Base-by-base conservation (phyloP, 2,797 vertebrate species). In the Molossus molossus region DNA sequence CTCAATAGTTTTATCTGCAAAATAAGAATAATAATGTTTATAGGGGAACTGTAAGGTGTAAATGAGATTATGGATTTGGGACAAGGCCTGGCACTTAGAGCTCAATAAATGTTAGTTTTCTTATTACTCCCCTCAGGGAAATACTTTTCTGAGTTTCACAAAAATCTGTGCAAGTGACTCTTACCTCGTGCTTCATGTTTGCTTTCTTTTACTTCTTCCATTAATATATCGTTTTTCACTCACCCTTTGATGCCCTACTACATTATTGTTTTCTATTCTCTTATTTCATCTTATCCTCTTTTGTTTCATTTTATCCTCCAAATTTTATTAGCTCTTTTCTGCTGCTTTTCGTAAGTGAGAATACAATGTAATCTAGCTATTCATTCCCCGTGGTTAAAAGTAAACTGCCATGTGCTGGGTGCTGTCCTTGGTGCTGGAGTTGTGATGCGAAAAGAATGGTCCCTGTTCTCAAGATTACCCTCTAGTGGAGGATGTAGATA, bases 401-500 rank as follows among this genome's bases (percentile, higher is more conserved):
- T 1, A 37, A 45, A 29, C 8, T 13, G 9, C 1, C 5, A 0
- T 18, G 20, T 29, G 13, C 25, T 4, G 17, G 87, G 1, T 5
- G 72, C 76, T 96, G 72, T 95, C 91, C 90, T 27, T 95, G 89
- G 91, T 96, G 11, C 91, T 97, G 25, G 23, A 81, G 17, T 23
- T 89, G 18, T 65, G 20, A 29, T 12, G 45, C 50, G 33, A 64
- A 67, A 67, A 1, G n/a, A 15, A 14, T 5, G 13, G 45, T 33
- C 10, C 17, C 62, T 88, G 21, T 72, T 45, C 72, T 79, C 18
- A 70, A 73, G 57, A 45, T 82, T 58, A n/a, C 60, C 48, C 62
- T 90, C 5, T 20, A 29, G 0, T 48, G 37, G 65, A 87, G 25
- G n/a, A 48, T 29, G 37, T 18, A 33, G 76, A 62, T 50, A 87